Evolutionary conservation across 1,140 invertebrate species (phyloP).

Genomic region (Rhopalosiphum maidis): DNA sequence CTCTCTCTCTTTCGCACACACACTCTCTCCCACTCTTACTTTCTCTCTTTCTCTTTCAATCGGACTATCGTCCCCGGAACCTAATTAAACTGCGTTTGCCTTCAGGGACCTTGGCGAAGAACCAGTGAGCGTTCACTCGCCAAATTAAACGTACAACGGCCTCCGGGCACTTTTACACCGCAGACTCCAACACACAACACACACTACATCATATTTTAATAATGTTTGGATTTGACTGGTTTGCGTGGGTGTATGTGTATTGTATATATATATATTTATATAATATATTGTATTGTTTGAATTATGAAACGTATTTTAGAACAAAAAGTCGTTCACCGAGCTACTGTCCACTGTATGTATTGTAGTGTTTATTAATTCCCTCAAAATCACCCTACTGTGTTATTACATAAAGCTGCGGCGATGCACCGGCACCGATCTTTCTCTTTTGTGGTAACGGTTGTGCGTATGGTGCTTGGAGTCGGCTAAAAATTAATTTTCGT

Average conservation of each 20-base stretch:
- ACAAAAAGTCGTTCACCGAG: background rate
- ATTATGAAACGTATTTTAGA: background rate
- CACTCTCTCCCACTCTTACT: background rate
- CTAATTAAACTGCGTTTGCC: conserved; percentile 50
- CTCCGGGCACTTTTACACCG: background rate
- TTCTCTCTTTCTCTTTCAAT: background rate
- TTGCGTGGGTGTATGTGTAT: background rate
- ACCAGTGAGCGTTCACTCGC: conserved; percentile 15
- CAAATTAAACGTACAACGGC: conserved; percentile 42
- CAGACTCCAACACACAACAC: background rate
- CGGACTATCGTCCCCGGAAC: conserved; percentile 17
- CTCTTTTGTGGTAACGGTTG: background rate
- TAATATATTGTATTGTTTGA: background rate
- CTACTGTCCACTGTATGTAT: background rate
- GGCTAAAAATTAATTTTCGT: background rate
- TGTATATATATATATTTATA: background rate
- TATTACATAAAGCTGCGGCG: background rate
- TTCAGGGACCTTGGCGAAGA: conserved; percentile 21
- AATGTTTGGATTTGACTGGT: conserved; percentile 40
- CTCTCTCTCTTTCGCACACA: background rate
- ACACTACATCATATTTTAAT: conserved; percentile 47
- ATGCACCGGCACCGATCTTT: background rate
- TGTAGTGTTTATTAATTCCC: conserved; percentile 17
- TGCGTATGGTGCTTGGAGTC: background rate
- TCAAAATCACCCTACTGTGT: background rate